Conservation (phyloP, 2,797 vertebrate species). For the Neostethus bicornis region DNA sequence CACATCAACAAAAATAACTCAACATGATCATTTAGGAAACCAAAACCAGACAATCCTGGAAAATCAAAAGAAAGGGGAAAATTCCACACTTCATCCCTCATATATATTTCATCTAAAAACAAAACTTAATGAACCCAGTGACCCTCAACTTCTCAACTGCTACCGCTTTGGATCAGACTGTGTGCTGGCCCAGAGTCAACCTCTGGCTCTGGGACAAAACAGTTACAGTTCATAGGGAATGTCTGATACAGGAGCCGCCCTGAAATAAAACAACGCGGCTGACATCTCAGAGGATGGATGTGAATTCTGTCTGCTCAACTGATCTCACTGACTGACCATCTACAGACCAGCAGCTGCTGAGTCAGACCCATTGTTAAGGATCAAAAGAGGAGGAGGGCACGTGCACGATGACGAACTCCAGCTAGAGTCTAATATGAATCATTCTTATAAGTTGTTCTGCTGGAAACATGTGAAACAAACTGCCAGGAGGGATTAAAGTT, state of each 20-base stretch:
- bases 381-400: constrained; percentile 5
- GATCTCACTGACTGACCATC: constrained; percentile 74
- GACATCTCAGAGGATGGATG: constrained; percentile 50
- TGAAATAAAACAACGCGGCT: constrained; percentile 64
- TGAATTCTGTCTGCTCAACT: constrained; percentile 58
- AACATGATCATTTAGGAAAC: constrained; percentile 47
- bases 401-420: constrained; percentile 10
- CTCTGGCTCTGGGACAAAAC: constrained; percentile 26
- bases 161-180: constrained; percentile 7
- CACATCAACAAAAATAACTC: constrained; percentile 22
- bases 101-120: constrained; percentile 49
- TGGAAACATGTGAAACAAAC: no score
- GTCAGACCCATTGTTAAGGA: constrained; percentile 44
- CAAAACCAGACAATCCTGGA: constrained; percentile 51
- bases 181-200: constrained; percentile 41
- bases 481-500: no score
- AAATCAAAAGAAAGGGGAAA: constrained; percentile 37
- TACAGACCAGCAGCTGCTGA: constrained; percentile 59
- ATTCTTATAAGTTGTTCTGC: no score
- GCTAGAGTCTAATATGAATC: constrained; percentile 12
- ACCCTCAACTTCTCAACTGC: constrained; percentile 28
- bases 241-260: constrained; percentile 46
- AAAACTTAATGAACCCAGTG: constrained; percentile 46
- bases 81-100: constrained; percentile 38
- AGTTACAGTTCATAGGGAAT: constrained; percentile 44